Evolutionary conservation across 2,113 vertebrate species (phyloP).

Genomic region (Oophaga pumilio): DNA sequence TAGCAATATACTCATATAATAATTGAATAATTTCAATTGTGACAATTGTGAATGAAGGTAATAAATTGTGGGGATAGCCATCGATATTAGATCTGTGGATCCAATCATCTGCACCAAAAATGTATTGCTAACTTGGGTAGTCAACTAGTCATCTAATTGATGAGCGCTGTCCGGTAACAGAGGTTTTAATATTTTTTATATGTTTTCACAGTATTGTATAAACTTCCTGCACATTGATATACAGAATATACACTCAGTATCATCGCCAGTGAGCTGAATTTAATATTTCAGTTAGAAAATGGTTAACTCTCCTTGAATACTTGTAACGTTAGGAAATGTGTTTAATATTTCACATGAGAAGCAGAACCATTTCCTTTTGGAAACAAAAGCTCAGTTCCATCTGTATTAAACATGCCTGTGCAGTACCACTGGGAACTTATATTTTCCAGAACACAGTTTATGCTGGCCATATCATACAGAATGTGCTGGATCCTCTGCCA

Average conservation of each 20-base stretch:
- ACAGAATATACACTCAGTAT: not conserved
- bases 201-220: too few relatives aligned
- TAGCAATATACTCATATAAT: too few relatives aligned
- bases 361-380: conserved; percentile 51
- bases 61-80: too few relatives aligned
- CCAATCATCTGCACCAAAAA: too few relatives aligned
- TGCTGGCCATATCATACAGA: conserved; percentile 22
- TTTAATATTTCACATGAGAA: conserved; percentile 51
- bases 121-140: too few relatives aligned
- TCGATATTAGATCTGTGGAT: too few relatives aligned
- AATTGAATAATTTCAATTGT: too few relatives aligned
- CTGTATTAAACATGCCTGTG: conserved; percentile 30
- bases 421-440: conserved; percentile 25
- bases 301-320: conserved; percentile 25
- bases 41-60: too few relatives aligned
- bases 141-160: not conserved
- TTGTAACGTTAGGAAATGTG: conserved; percentile 10
- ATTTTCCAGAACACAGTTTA: conserved; percentile 40
- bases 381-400: conserved; percentile 34
- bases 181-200: too few relatives aligned
- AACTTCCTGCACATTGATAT: too few relatives aligned
- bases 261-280: not conserved
- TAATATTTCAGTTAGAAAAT: not conserved
- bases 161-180: not conserved
- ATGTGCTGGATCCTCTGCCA: conserved; percentile 17